phyloP scores from a whole-genome alignment of 2,888 invertebrate genomes.

The Amblyteles armatorius region DNA sequence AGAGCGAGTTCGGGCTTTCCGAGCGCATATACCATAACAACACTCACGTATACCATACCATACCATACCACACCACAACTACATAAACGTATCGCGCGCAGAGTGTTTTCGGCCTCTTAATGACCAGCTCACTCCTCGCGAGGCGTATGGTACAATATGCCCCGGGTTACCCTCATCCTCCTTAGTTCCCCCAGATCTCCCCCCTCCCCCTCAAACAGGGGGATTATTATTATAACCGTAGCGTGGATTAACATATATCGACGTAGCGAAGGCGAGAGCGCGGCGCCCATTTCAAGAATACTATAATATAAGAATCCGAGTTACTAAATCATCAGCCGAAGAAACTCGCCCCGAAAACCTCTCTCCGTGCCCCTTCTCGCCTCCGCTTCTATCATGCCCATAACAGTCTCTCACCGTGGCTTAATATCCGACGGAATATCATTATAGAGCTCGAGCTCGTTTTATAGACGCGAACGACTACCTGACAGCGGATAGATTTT shows the following conservation, averaged over 20 bases:
- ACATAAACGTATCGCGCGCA: conserved; percentile 25
- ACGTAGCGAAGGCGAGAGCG: conserved; percentile 73
- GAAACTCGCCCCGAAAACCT: conserved; percentile 21
- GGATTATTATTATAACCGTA: conserved; percentile 77
- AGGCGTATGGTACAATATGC: conserved; percentile 43
- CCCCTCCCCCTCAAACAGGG: conserved; percentile 71
- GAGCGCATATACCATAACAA: conserved; percentile 35
- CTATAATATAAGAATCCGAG: conserved; percentile 77
- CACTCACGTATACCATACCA: background rate
- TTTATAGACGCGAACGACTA: conserved; percentile 61
- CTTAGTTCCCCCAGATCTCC: conserved; percentile 40
- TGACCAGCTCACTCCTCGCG: conserved; percentile 59
- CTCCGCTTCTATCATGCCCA: conserved; percentile 72
- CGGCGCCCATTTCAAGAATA: conserved; percentile 34
- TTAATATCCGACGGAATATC: conserved; percentile 73
- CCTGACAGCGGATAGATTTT: conserved; percentile 68
- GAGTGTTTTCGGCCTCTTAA: conserved; percentile 66
- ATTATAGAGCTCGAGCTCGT: conserved; percentile 69
- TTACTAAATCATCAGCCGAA: conserved; percentile 80
- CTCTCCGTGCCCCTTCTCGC: conserved; percentile 3
- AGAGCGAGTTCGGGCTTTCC: conserved; percentile 72
- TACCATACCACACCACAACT: too few species aligned
- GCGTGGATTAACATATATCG: conserved; percentile 84
- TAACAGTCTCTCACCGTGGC: conserved; percentile 74
- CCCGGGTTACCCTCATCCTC: conserved; percentile 73